A percentile compares a stretch with the other conserved stretches of the same genome.
phyloP scores from a whole-genome alignment of 1,140 invertebrate species.

The Atta texana region DNA sequence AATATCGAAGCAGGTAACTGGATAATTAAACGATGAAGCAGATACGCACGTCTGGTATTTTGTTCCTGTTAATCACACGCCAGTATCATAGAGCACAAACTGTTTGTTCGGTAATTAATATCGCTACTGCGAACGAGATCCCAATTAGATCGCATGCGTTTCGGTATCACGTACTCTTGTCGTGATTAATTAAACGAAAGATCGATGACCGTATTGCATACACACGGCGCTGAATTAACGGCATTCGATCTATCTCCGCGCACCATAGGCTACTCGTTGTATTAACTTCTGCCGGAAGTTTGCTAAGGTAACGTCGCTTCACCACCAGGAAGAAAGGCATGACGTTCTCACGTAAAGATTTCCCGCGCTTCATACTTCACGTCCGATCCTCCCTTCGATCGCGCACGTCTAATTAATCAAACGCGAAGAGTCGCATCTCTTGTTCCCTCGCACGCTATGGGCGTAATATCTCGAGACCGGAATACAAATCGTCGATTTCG shows the following conservation, averaged over 20 bases:
- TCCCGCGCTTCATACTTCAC: constrained; percentile 29
- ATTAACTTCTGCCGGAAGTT: constrained; percentile 59
- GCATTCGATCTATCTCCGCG: constrained; percentile 29
- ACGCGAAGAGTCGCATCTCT: constrained; percentile 27
- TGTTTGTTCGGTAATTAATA: constrained; percentile 70
- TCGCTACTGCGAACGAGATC: constrained; percentile 58
- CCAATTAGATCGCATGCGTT: constrained; percentile 58
- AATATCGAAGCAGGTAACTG: neutral
- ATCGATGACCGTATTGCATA: constrained; percentile 34
- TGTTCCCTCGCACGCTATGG: neutral
- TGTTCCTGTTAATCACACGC: constrained; percentile 31
- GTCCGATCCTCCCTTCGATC: constrained; percentile 21
- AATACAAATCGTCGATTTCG: constrained; percentile 39
- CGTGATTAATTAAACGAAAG: constrained; percentile 68
- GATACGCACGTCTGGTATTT: constrained; percentile 34
- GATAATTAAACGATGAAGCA: constrained; percentile 49
- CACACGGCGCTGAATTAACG: constrained; percentile 27
- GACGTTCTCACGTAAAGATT: constrained; percentile 33
- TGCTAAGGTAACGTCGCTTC: constrained; percentile 14
- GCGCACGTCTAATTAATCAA: constrained; percentile 50
- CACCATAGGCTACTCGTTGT: constrained; percentile 17
- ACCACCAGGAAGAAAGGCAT: neutral
- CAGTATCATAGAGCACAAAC: constrained; percentile 41
- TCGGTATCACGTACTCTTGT: constrained; percentile 31
- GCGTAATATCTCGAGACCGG: constrained; percentile 18